Conservation (phyloP, 1,140 invertebrate species). For the Anthonomus grandis region DNA sequence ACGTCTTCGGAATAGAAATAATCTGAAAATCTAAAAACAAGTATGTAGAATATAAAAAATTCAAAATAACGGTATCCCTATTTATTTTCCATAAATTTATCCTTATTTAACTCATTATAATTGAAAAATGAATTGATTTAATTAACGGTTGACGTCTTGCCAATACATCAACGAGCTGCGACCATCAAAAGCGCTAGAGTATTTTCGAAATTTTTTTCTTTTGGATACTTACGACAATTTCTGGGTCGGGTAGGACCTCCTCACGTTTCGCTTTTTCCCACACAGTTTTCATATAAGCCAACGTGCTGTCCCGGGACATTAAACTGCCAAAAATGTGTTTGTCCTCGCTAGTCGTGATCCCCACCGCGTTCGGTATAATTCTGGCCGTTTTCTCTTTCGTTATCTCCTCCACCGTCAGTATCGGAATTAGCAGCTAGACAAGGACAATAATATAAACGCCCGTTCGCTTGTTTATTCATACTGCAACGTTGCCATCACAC, state of each 20-base stretch:
- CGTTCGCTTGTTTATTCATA: not conserved
- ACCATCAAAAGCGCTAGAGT: no score
- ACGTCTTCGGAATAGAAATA: no score
- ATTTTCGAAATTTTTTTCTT: no score
- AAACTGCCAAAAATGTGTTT: constrained; percentile 89
- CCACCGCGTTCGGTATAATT: constrained; percentile 88
- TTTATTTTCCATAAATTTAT: no score
- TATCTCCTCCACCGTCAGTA: constrained; percentile 75
- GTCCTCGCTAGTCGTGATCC: constrained; percentile 71
- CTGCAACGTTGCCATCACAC: no score
- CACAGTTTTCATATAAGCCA: constrained; percentile 66
- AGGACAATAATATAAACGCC: constrained; percentile 2
- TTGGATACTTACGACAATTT: constrained; percentile 33
- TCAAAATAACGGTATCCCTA: no score
- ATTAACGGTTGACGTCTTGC: no score
- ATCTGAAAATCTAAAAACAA: no score
- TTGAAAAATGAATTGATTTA: no score
- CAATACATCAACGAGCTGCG: no score
- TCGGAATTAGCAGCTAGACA: constrained; percentile 74
- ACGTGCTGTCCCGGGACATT: constrained; percentile 82
- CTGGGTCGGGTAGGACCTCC: constrained; percentile 34
- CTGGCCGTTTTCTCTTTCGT: constrained; percentile 88
- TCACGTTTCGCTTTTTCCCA: constrained; percentile 44
- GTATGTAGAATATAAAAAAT: no score
- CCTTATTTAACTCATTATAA: no score